Conservation (phyloP, 2,888 invertebrate genomes). For the Sesia apiformis region DNA sequence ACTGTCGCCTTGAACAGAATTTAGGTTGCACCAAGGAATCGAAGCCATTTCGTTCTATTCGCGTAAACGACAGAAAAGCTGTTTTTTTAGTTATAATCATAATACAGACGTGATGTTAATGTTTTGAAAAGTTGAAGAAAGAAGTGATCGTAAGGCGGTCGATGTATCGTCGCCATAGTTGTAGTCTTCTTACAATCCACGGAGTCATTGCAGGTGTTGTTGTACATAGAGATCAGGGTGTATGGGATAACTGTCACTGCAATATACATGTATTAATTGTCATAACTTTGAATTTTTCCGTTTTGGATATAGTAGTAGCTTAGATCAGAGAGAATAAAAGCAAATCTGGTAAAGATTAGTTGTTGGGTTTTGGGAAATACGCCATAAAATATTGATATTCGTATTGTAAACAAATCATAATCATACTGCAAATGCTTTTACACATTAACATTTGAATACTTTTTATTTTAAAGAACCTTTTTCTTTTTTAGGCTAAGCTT, state of each 20-base stretch:
- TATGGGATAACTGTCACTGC: conserved; percentile 49
- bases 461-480: not conserved
- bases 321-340: too few relatives aligned
- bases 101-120: conserved; percentile 18
- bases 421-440: too few relatives aligned
- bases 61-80: conserved; percentile 36
- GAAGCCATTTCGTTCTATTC: conserved; percentile 65
- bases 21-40: conserved; percentile 65
- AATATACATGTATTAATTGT: conserved; percentile 9
- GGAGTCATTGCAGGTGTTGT: conserved; percentile 55
- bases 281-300: conserved; percentile 10
- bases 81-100: conserved; percentile 21
- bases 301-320: too few relatives aligned
- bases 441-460: too few relatives aligned
- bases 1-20: conserved; percentile 34
- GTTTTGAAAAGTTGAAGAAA: conserved; percentile 19
- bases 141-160: conserved; percentile 31
- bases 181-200: conserved; percentile 47
- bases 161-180: conserved; percentile 59
- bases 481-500: conserved; percentile 44
- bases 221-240: conserved; percentile 53
- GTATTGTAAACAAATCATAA: conserved; percentile 25
- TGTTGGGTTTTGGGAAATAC: too few relatives aligned
- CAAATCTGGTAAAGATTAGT: too few relatives aligned
- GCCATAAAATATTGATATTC: conserved; percentile 1